Base-by-base conservation (phyloP, 2,113 vertebrate genomes). In the Nothoprocta pentlandii region DNA sequence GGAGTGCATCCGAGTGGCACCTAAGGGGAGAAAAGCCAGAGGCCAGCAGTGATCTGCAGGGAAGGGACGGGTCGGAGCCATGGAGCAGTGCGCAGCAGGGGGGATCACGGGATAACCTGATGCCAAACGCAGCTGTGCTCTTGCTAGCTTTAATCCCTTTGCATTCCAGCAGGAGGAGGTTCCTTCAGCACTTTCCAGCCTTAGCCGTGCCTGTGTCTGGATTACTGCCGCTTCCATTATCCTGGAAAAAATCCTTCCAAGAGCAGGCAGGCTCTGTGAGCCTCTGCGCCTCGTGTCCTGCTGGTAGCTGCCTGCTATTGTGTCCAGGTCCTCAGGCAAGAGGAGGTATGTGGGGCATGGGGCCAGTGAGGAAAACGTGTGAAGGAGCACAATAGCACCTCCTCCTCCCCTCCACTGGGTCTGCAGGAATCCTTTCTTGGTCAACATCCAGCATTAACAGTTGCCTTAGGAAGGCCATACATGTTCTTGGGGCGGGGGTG, bases 361-460 rank as follows among this genome's bases (percentile, higher is more conserved):
- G 74, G 34, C 30, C 39, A 16, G 56, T n/a, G 26, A 9, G 41
- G 49, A 5, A 28, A 80, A 36, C 34, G 23, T 2, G 16, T 58
- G 12, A 83, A 84, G 82, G 73, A 39, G 78, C 44, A 23, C 20
- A 19, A 53, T 3, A 8, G 9, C 56, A 80, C 71, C 56, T 71
- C 83, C 64, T 74, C 46, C 39, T n/a, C 58, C 53, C 4, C 0
- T 68, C 63, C 3, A 3, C 61, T 17, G 51, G n/a, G 64, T 36
- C 69, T 26, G 0, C 6, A 76, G 53, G 83, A 88, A 86, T 90
- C 77, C 54, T 69, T 46, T 68, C 85, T 90, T 95, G 88, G 94
- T 75, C 17, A 3, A n/a, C 66, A 62, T 84, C 92, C 92, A 94
- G 80, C 56, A 47, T 74, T 91, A 94, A 90, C 93, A 41, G 77